These are phyloP conservation scores for Trilocha varians DNA, from an alignment of 2,888 invertebrate species.

Conservation along the genomic window DNA sequence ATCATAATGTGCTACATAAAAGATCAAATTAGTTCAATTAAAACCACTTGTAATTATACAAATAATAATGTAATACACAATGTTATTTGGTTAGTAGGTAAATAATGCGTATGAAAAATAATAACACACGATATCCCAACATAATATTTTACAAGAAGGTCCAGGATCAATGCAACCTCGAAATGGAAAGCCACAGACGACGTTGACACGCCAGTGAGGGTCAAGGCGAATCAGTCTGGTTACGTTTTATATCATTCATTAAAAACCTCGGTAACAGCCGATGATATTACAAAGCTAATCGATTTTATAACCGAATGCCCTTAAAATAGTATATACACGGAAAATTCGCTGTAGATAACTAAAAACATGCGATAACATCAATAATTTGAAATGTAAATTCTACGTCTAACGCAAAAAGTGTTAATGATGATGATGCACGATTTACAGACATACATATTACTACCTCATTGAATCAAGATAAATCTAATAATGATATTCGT, in stretches of 20 bases:
- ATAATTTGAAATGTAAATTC: slow-evolving; percentile 17
- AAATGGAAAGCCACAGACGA: slow-evolving; percentile 50
- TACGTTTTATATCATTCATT: slow-evolving; percentile 14
- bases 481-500: slow-evolving; percentile 22
- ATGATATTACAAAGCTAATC: slow-evolving; percentile 16
- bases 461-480: background rate
- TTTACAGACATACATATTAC: too few relatives aligned
- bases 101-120: background rate
- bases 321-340: slow-evolving; percentile 12
- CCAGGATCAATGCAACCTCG: slow-evolving; percentile 49
- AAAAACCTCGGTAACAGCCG: slow-evolving; percentile 15
- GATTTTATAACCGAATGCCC: slow-evolving; percentile 18
- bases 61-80: too few relatives aligned
- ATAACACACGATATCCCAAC: background rate
- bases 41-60: too few relatives aligned
- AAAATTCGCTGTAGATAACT: slow-evolving; percentile 14
- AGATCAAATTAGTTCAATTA: too few relatives aligned
- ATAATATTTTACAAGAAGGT: slow-evolving; percentile 21
- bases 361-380: slow-evolving; percentile 15
- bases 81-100: too few relatives aligned
- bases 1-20: too few relatives aligned
- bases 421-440: too few relatives aligned
- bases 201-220: slow-evolving; percentile 37
- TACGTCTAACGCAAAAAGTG: too few relatives aligned
- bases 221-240: slow-evolving; percentile 51